Evolutionary conservation across 2,797 vertebrate genomes (phyloP), one percentile per base, ranked within the genome.

Genomic region (Galaxias olidus): DNA sequence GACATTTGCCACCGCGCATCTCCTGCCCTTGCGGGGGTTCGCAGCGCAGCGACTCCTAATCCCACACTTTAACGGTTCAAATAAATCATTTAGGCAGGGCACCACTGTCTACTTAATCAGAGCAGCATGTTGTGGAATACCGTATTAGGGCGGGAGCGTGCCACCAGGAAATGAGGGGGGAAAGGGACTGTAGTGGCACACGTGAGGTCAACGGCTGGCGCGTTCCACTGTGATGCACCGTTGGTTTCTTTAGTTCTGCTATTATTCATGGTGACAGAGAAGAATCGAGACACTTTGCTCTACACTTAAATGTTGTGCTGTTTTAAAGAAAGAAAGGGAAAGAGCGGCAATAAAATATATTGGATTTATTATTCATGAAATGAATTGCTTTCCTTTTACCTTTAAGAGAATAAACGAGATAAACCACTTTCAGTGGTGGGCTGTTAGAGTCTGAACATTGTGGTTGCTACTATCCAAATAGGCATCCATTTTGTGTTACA

Each of bases 1-100:
- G 30, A 30, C 54, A 68, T 81, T 78, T 9, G 67, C 78, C 75
- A 78, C 74, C 20, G 72, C 61, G 61, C 50, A 59, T 65, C 68
- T 53, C 67, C 67, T 75, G 63, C 66, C 57, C 18, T 30, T 6
- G 55, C 60, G 70, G 58, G 72, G 65, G 73, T 67, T 54, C 67
- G 50, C 65, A 75, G 43, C 55, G 9, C 66, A 47, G 68, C 53
- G 56, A 54, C 59, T 71, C 65, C 78, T 74, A 70, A 81, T 73
- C 75, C 75, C 66, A 58, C 64, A 43, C 15, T 41, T 71, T 49
- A 78, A 71, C 60, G 12, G 48, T 54, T 69, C 54, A 52, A 56
- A 74, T 78, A 73, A 81, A 81, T 78, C 63, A 72, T 55, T 59
- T 52, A 47, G 52, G 64, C 4, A 14, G 18, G 50, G 50, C 40